Percentiles rank a stretch among this genome's conserved stretches.
phyloP scores from a whole-genome alignment of 2,797 vertebrate genomes.

The Rhynchotus rufescens region DNA sequence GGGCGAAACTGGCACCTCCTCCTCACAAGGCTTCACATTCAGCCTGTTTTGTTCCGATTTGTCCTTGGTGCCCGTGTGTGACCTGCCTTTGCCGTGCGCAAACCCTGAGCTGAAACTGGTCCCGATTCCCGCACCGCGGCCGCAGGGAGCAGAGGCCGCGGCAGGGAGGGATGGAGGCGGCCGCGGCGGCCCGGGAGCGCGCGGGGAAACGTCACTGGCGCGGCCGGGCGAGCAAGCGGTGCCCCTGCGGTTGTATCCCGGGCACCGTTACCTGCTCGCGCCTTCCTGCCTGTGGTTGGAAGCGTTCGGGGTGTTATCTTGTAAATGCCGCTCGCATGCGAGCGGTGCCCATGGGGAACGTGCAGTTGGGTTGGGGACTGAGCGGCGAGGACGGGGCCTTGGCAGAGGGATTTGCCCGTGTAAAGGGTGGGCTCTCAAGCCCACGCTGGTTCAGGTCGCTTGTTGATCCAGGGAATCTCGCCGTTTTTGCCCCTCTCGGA shows the following conservation, averaged over 20 bases:
- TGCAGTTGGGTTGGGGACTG: background rate
- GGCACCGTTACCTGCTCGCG: accelerated
- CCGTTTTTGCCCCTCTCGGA: background rate
- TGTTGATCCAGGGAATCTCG: background rate
- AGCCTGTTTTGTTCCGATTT: conserved; percentile 12
- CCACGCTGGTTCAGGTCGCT: accelerated
- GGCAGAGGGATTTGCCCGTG: accelerated
- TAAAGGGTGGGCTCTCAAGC: accelerated
- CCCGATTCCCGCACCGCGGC: background rate
- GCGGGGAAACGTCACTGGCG: background rate
- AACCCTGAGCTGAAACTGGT: background rate
- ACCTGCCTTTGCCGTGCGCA: background rate
- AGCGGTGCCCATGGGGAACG: accelerated
- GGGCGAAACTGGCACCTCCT: background rate
- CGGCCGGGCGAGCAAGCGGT: background rate
- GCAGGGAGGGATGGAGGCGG: background rate
- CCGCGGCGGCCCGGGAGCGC: background rate
- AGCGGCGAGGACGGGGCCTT: background rate
- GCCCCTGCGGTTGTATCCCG: background rate
- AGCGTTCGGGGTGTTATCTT: background rate
- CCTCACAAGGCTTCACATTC: background rate
- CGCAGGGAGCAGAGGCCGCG: background rate
- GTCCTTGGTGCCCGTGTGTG: background rate
- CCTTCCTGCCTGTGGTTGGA: background rate
- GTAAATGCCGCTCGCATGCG: accelerated